Percentiles rank a stretch among this genome's conserved stretches.
Conservation (phyloP, 1,140 invertebrate genomes). For the Bradynema listronoti region DNA sequence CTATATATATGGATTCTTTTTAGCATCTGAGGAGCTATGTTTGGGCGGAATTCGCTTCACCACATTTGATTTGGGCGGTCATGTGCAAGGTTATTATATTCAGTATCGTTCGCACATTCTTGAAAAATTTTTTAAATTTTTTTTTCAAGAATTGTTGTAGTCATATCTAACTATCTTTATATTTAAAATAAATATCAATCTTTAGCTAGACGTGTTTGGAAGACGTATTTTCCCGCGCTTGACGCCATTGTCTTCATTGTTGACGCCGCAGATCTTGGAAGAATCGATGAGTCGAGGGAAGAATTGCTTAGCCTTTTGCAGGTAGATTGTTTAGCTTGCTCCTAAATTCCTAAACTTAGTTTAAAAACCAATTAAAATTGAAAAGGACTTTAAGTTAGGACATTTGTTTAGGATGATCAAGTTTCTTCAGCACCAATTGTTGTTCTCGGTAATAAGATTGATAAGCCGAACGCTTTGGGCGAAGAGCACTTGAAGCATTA, state of each 20-base stretch:
- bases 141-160: no score
- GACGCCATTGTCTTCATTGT: constrained; percentile 98
- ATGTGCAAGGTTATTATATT: constrained; percentile 85
- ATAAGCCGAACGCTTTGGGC: constrained; percentile 85
- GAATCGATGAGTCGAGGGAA: constrained; percentile 81
- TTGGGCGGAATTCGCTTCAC: constrained; percentile 99
- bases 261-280: constrained; percentile 80
- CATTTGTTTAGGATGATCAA: constrained; percentile 94
- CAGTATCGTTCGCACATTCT: no score
- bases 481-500: constrained; percentile 90
- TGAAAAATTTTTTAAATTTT: no score
- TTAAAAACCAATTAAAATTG: no score
- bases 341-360: no score
- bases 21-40: constrained; percentile 95
- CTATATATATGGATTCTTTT: constrained; percentile 21
- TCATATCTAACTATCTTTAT: no score
- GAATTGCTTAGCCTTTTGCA: constrained; percentile 70
- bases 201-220: constrained; percentile 90
- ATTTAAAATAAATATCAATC: no score
- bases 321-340: no score
- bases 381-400: no score
- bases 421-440: constrained; percentile 74
- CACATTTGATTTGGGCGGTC: constrained; percentile 98
- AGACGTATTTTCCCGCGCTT: constrained; percentile 97
- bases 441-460: constrained; percentile 98